Conservation (phyloP, 2,113 vertebrate species). For the Mastomys coucha region DNA sequence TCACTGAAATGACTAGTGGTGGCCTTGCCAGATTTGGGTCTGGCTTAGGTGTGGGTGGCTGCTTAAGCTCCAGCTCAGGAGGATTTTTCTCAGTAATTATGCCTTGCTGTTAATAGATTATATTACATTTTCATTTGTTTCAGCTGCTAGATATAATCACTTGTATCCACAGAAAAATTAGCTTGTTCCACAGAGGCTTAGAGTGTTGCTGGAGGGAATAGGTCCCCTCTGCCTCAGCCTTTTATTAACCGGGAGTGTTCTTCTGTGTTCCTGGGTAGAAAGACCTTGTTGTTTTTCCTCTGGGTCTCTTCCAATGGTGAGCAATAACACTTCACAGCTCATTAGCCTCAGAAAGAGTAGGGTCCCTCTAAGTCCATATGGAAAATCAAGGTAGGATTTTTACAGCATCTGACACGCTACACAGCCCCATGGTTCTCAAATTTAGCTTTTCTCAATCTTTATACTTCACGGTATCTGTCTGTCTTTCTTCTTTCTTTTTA, state of each 20-base stretch:
- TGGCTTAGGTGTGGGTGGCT: background rate
- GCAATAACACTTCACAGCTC: background rate
- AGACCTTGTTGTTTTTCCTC: background rate
- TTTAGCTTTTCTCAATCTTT: background rate
- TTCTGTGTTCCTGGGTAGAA: background rate
- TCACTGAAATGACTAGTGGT: background rate
- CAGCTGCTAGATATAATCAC: background rate
- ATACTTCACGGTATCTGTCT: background rate
- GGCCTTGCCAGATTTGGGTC: background rate
- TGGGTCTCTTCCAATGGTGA: background rate
- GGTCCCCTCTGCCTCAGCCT: background rate
- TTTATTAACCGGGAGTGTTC: background rate
- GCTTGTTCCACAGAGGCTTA: background rate
- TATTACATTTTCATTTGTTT: background rate
- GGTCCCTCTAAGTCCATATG: background rate
- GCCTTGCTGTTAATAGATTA: background rate
- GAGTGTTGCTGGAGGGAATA: background rate
- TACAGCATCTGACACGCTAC: background rate
- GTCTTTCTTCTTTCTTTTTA: background rate
- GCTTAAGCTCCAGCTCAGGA: background rate
- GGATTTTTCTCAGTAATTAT: slow-evolving; percentile 28
- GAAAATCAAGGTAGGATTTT: background rate
- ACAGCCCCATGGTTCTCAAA: background rate
- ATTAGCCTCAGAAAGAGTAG: background rate
- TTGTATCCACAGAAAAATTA: slow-evolving; percentile 36